These are phyloP conservation scores for Hypolimnas misippus DNA, from an alignment of 2,888 invertebrate species.

Conservation along the genomic window DNA sequence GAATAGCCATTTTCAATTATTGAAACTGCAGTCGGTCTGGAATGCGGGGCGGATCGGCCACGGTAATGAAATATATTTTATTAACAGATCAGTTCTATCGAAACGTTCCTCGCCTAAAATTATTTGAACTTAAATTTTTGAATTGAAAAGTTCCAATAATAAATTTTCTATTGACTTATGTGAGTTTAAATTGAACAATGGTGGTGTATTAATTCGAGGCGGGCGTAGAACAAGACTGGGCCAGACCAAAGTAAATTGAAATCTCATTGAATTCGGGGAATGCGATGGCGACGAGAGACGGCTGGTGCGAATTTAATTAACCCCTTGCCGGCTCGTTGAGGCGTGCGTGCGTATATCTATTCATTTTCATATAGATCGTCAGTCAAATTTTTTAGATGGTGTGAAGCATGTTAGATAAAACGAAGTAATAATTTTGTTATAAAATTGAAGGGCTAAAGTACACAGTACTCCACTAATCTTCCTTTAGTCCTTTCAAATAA, in stretches of 20 bases:
- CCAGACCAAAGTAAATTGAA: conserved; percentile 80
- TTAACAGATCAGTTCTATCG: conserved; percentile 32
- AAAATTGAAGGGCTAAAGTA: not conserved
- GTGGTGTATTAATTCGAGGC: conserved; percentile 68
- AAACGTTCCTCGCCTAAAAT: not conserved
- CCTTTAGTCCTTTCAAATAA: not conserved
- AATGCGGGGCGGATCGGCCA: conserved; percentile 68
- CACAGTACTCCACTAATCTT: too few relatives aligned
- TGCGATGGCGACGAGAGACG: conserved; percentile 76
- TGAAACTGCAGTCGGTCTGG: conserved; percentile 75
- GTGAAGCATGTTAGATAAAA: conserved; percentile 23
- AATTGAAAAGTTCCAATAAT: conserved; percentile 8
- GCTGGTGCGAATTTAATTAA: conserved; percentile 84
- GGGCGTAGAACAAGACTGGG: conserved; percentile 62
- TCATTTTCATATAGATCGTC: conserved; percentile 43
- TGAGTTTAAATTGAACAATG: conserved; percentile 57
- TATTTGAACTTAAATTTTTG: conserved; percentile 9
- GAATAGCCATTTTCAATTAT: conserved; percentile 83
- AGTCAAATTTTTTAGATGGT: conserved; percentile 41
- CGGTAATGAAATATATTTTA: conserved; percentile 52
- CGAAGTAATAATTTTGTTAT: not conserved
- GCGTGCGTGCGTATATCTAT: conserved; percentile 55
- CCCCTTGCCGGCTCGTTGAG: conserved; percentile 77
- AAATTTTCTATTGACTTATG: conserved; percentile 16
- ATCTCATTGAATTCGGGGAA: conserved; percentile 83